phyloP scores from a whole-genome alignment of 2,113 vertebrate genomes.

The Alethe castanea region DNA sequence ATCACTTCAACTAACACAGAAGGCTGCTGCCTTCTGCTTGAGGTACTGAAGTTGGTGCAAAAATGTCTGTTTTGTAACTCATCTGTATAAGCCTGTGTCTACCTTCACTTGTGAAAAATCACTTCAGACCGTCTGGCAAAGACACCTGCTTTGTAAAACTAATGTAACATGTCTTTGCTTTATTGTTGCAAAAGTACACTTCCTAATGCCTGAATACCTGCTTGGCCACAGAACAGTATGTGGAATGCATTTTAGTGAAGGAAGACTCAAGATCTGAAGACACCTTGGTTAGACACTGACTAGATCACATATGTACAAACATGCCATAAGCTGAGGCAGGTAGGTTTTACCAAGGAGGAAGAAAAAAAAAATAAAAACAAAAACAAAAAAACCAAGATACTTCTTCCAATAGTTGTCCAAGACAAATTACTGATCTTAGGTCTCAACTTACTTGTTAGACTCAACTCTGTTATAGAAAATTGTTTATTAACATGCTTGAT shows the following conservation, averaged over 20 bases:
- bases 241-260: not conserved
- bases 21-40: not conserved
- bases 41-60: not conserved
- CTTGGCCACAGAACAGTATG: not conserved
- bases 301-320: not conserved
- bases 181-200: not conserved
- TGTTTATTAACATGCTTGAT: not conserved
- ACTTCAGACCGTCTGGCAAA: not conserved
- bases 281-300: not conserved
- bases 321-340: not conserved
- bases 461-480: not conserved
- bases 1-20: not conserved
- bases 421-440: not conserved
- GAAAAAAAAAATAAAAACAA: no score
- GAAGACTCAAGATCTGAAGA: not conserved
- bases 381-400: not conserved
- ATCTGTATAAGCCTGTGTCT: not conserved
- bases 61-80: not conserved
- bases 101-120: not conserved
- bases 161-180: not conserved
- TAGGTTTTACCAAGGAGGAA: not conserved
- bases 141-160: not conserved
- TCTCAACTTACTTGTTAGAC: not conserved
- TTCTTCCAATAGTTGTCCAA: not conserved
- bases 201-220: not conserved